phyloP scores from a whole-genome alignment of 2,113 vertebrate species.

The Danionella cerebrum region DNA sequence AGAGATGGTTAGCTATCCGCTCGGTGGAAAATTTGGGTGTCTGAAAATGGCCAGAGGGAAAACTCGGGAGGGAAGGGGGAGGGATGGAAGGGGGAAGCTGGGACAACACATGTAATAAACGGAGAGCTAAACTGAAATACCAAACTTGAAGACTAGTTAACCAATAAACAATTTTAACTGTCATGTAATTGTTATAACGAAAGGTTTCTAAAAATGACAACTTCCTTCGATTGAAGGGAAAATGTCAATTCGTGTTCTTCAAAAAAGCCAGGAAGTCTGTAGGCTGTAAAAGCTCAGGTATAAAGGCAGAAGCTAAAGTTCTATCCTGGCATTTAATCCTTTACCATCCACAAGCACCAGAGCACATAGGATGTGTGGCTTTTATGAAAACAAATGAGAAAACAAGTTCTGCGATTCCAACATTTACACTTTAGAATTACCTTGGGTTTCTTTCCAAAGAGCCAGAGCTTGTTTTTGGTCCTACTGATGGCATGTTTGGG shows the following conservation, averaged over 20 bases:
- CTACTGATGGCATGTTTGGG: conserved; percentile 80
- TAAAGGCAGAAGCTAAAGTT: conserved; percentile 5
- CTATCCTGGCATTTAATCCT: neutral
- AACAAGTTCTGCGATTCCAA: too few species aligned
- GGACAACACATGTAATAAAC: conserved; percentile 55
- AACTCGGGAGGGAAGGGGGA: conserved; percentile 55
- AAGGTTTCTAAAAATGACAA: neutral
- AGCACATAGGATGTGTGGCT: too few species aligned
- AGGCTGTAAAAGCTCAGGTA: neutral
- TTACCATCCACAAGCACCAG: neutral
- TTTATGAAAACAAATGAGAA: too few species aligned
- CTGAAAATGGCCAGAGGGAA: conserved; percentile 72
- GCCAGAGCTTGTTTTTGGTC: conserved; percentile 95
- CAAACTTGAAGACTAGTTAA: neutral
- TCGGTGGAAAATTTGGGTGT: conserved; percentile 81
- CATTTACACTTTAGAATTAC: conserved; percentile 46
- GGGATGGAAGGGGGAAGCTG: conserved; percentile 48
- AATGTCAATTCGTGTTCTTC: neutral
- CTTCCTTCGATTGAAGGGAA: neutral
- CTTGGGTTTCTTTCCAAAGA: conserved; percentile 98
- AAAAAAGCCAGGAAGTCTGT: neutral
- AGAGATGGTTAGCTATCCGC: conserved; percentile 87
- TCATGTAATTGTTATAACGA: neutral
- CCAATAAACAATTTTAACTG: neutral
- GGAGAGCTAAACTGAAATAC: conserved; percentile 7